phyloP scores from a whole-genome alignment of 2,797 vertebrate species.

The Arremon brunneinucha region DNA sequence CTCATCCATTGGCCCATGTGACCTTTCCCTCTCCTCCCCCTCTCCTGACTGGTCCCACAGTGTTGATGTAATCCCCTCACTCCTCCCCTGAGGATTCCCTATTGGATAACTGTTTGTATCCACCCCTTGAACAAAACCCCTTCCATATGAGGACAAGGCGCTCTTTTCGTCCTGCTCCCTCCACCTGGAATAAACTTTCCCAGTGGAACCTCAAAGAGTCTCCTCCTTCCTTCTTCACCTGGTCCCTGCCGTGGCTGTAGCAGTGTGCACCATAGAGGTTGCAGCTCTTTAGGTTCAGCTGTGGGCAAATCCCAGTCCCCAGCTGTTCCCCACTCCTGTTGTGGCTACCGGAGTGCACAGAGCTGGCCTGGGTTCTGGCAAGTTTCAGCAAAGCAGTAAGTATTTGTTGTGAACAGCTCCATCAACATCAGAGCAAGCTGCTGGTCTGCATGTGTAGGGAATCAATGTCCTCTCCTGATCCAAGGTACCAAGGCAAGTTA shows the following conservation, averaged over 20 bases:
- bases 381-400: background rate
- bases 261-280: background rate
- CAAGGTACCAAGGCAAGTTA: background rate
- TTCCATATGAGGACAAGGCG: fast-evolving
- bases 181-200: background rate
- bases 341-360: background rate
- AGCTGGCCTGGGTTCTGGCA: background rate
- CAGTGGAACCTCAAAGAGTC: background rate
- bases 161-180: background rate
- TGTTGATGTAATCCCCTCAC: background rate
- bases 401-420: background rate
- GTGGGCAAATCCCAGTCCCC: background rate
- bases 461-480: background rate
- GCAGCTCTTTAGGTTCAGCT: background rate
- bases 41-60: background rate
- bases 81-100: background rate
- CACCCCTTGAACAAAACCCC: background rate
- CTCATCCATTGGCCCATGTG: background rate
- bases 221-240: background rate
- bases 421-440: background rate
- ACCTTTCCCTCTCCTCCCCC: background rate
- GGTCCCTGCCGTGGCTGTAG: background rate
- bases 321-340: background rate
- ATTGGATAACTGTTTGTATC: background rate
- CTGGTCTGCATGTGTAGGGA: background rate